Evolutionary conservation across 1,140 invertebrate genomes (phyloP).

Genomic region (Drosophila persimilis): DNA sequence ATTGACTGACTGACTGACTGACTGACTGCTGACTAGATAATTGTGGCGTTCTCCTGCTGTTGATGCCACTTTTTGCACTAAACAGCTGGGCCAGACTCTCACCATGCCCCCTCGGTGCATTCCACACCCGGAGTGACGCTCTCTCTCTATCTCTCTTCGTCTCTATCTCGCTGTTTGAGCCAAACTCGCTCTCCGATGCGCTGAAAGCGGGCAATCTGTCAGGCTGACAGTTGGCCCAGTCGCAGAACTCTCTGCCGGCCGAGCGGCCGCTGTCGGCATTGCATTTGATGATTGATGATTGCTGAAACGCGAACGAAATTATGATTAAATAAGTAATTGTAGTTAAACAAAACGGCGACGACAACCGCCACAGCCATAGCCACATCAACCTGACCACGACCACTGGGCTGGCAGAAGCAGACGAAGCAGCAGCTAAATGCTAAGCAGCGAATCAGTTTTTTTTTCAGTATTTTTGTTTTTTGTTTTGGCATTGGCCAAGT

Average conservation of each 20-base stretch:
- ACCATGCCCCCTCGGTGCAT: conserved; percentile 48
- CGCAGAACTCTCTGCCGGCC: conserved; percentile 62
- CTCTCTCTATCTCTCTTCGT: conserved; percentile 15
- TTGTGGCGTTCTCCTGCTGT: conserved; percentile 74
- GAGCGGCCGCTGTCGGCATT: conserved; percentile 46
- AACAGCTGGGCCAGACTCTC: conserved; percentile 63
- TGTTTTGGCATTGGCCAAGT: conserved; percentile 48
- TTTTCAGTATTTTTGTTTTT: background rate
- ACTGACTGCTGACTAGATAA: conserved; percentile 83
- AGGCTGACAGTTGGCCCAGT: conserved; percentile 80
- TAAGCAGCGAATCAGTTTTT: conserved; percentile 38
- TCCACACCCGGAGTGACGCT: conserved; percentile 50
- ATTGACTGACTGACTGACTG: conserved; percentile 80
- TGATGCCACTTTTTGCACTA: conserved; percentile 73
- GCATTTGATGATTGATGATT: conserved; percentile 82
- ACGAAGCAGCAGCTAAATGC: conserved; percentile 49
- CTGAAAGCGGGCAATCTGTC: conserved; percentile 79
- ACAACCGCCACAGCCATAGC: conserved; percentile 28
- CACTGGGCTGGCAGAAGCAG: conserved; percentile 43
- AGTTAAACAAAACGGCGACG: conserved; percentile 69
- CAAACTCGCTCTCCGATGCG: conserved; percentile 42
- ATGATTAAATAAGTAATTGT: conserved; percentile 83
- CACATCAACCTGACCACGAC: too few species aligned
- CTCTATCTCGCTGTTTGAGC: conserved; percentile 12
- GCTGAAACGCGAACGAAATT: conserved; percentile 82